Base-by-base conservation (phyloP, 2,888 invertebrate genomes). In the Brachynemurus nebulosus region DNA sequence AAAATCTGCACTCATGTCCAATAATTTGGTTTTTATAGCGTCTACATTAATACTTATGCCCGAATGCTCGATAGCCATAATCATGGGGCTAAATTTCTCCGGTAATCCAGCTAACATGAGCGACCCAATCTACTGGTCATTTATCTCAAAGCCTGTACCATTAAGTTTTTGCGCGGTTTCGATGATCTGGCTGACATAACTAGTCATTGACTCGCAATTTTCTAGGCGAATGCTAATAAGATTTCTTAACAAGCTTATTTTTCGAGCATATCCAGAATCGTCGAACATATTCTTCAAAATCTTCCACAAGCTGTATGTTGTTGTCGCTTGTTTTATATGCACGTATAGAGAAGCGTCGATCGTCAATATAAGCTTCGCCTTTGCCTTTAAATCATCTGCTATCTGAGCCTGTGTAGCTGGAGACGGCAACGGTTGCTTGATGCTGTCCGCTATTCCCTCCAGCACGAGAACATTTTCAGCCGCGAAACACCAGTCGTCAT, bases 1-100 rank as follows among this genome's bases (percentile, higher is more conserved):
- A 27, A 12, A 23, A 38, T 38, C 44, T 36, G 25, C 4, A 7
- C 14, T 23, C 42, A 42, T 36, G 12, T 42, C 43, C 14, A 37
- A 11, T 18, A 39, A 25, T 33, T 30, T 39, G 1, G 40, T 40
- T 35, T 45, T 45, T 23, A 35, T 45, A 35, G 20, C 44, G 11
- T 49, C 44, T 17, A 44, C 42, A n/a, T 41, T 46, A 38, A 49
- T 43, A 11, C 21, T 18, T 14, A 44, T 45, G 11, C 46, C 48
- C n/a, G 47, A 47, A 34, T 50, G 45, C 44, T 48, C 50, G 4
- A 51, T 43, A 1, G 45, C 48, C 51, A 51, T 51, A 36, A 51
- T 47, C 48, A 53, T 51, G 44, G 51, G 33, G 21, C 27, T 47
- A 38, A 41, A 50, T 18, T 40, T 16, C 8, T 48, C 49, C 25